Evolutionary conservation across 1,140 invertebrate genomes (phyloP), one percentile per base, ranked within the genome.

Genomic region (Archivesica marissinica): DNA sequence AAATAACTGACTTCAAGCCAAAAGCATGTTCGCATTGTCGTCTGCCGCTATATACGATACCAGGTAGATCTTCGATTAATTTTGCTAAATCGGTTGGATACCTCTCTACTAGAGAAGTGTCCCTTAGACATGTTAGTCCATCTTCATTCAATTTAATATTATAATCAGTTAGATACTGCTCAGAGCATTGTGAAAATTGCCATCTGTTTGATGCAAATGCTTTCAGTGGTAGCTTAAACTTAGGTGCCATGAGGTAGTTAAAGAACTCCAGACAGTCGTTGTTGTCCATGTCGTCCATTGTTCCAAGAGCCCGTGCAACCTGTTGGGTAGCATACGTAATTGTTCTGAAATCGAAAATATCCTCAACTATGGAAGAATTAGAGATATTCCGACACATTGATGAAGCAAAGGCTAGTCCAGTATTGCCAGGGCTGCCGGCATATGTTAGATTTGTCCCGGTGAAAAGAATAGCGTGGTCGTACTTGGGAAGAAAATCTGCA

Each of bases 231-330:
- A 85, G 39, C 38, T 84, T 85, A 56, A 90, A 87, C 17, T 88
- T 86, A 84, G 88, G 86, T 41, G 84, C 88, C 88, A 89, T 90
- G 23, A 89, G 87, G 52, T 88, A 86, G n/a, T 88, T 86, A 28
- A 87, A 86, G 74, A 88, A 89, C 33, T 86, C 70, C 25, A 90
- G 64, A 56, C 88, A 90, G 4, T 83, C 85, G 44, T 90, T 90
- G 15, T 88, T 88, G 66, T 89, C 88, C 88, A 89, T 90, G 75
- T 90, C 88, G 47, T 90, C 87, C 0, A 87, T 56, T 9, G 88
- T 83, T 7, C 89, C 88, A n/a, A 89, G 86, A 68, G 87, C 76
- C 30, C 82, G 20, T 30, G 61, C 70, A 66, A 85, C 38, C 41
- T 85, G 82, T 28, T 85, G 82, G 7, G 82, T 78, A 41, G 72